Percentiles rank a stretch among this genome's conserved stretches.
These are phyloP conservation scores for Agonopterix heracliana DNA, from an alignment of 2,888 invertebrate species.

Conservation along the genomic window DNA sequence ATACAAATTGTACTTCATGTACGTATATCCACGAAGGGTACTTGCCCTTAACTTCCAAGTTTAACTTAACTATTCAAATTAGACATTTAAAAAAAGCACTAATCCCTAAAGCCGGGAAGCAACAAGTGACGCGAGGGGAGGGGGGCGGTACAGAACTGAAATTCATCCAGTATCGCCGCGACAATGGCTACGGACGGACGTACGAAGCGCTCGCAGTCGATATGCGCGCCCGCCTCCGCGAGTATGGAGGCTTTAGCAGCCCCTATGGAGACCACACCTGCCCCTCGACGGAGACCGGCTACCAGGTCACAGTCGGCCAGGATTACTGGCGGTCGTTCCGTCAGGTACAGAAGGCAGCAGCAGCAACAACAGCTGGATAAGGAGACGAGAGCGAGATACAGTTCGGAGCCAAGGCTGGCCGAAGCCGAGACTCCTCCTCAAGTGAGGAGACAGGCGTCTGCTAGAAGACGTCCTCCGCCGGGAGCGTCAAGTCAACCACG, in stretches of 20 bases:
- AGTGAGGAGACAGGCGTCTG: slow-evolving; percentile 78
- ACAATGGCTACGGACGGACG: slow-evolving; percentile 80
- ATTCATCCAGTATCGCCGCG: slow-evolving; percentile 63
- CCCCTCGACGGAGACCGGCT: slow-evolving; percentile 80
- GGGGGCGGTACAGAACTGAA: slow-evolving; percentile 8
- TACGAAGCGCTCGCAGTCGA: slow-evolving; percentile 84
- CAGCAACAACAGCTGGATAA: slow-evolving; percentile 66
- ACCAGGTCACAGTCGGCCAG: slow-evolving; percentile 86
- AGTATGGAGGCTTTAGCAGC: slow-evolving; percentile 80
- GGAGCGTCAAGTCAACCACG: slow-evolving; percentile 67
- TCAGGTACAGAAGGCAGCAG: slow-evolving; percentile 60
- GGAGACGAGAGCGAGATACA: slow-evolving; percentile 77
- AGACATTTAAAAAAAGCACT: background rate
- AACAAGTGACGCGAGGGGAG: slow-evolving; percentile 10
- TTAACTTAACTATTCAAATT: background rate
- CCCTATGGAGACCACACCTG: slow-evolving; percentile 73
- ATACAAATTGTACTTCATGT: too few species aligned
- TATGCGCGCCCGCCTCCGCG: slow-evolving; percentile 81
- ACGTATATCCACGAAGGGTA: too few species aligned
- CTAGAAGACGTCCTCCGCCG: slow-evolving; percentile 71
- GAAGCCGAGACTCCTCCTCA: slow-evolving; percentile 82
- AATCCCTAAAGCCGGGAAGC: slow-evolving; percentile 9
- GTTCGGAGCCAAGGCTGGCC: slow-evolving; percentile 80
- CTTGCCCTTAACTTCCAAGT: too few species aligned
- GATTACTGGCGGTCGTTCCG: slow-evolving; percentile 80